Conservation (phyloP, 2,113 vertebrate genomes). For the Tricholaema leucomelas region DNA sequence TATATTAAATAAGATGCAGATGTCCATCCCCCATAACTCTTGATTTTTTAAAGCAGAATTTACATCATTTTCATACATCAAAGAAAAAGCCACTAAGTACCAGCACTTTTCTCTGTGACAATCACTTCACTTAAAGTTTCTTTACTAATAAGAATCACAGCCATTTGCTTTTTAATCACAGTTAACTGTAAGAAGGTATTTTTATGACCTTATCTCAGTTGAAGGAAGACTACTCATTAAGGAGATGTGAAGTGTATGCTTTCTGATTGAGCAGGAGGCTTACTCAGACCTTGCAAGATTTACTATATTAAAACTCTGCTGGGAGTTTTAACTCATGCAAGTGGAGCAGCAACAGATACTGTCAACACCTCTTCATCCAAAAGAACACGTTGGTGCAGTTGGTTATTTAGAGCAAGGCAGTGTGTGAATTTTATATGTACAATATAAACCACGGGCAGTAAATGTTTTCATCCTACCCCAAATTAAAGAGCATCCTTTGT, state of each 20-base stretch:
- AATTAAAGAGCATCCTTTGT: neutral
- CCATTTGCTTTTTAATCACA: conserved; percentile 28
- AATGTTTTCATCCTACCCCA: neutral
- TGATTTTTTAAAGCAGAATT: neutral
- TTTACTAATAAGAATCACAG: neutral
- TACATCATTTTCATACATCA: neutral
- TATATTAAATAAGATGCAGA: neutral
- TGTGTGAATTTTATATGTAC: neutral
- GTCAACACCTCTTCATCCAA: conserved; percentile 6
- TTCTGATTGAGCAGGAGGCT: neutral
- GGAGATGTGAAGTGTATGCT: neutral
- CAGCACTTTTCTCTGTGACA: neutral
- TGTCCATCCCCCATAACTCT: neutral
- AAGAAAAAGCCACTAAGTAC: neutral
- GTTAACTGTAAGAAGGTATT: neutral
- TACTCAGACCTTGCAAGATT: neutral
- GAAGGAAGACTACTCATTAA: conserved; percentile 2
- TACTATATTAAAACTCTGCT: conserved; percentile 5
- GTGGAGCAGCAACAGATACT: conserved; percentile 14
- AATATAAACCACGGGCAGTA: neutral
- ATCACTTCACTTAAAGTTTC: neutral
- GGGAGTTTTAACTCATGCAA: conserved; percentile 13
- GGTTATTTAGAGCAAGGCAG: conserved; percentile 6
- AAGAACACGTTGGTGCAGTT: neutral
- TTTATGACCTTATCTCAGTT: neutral